Percentiles rank a stretch among this genome's conserved stretches.
Conservation (phyloP, 2,113 vertebrate species). For the Ageneiosus marmoratus region DNA sequence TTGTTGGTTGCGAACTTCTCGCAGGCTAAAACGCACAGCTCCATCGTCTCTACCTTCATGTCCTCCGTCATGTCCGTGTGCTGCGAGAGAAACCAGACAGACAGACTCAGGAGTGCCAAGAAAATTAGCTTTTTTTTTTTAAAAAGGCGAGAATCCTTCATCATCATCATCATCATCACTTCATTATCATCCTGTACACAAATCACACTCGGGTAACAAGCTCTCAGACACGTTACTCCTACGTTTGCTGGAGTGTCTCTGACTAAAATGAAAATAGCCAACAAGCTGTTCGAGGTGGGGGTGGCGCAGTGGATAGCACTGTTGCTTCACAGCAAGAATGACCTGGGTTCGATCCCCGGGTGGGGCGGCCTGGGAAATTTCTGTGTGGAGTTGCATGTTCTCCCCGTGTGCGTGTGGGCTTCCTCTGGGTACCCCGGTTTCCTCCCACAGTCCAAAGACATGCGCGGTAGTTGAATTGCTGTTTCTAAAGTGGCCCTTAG, state of each 20-base stretch:
- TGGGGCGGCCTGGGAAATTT: too few species aligned
- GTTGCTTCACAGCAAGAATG: too few species aligned
- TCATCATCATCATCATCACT: background rate
- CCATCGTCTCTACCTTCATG: conserved; percentile 96
- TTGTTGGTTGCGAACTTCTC: conserved; percentile 76
- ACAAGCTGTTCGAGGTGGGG: background rate
- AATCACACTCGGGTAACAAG: background rate
- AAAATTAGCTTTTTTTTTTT: background rate
- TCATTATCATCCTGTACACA: background rate
- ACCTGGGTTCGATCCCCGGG: too few species aligned
- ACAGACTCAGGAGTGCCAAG: background rate
- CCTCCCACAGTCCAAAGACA: too few species aligned
- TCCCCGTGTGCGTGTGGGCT: too few species aligned
- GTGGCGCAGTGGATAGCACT: too few species aligned
- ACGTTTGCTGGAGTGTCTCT: background rate
- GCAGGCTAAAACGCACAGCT: conserved; percentile 86
- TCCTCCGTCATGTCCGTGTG: conserved; percentile 97
- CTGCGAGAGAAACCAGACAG: conserved; percentile 61
- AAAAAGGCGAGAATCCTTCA: background rate
- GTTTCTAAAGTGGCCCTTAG: too few species aligned
- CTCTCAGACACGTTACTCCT: background rate
- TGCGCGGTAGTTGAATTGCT: too few species aligned
- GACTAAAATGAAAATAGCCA: background rate
- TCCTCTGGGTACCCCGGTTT: too few species aligned
- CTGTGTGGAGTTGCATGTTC: too few species aligned